Percentiles rank a stretch among this genome's conserved stretches.
phyloP scores from a whole-genome alignment of 2,113 vertebrate genomes.

The Xiphophorus couchianus region DNA sequence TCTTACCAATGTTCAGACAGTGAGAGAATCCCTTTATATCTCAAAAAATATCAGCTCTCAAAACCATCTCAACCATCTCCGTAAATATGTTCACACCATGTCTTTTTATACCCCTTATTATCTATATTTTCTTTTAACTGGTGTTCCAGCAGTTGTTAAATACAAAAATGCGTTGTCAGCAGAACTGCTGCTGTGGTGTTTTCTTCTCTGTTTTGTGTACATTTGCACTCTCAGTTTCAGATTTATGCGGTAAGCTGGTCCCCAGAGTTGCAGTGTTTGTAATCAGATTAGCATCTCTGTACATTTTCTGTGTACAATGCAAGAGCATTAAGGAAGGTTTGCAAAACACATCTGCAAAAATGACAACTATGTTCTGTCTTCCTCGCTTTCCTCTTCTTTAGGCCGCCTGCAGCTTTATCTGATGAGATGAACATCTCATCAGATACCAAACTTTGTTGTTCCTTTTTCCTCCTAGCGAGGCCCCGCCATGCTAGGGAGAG shows the following conservation, averaged over 20 bases:
- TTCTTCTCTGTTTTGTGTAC: not conserved
- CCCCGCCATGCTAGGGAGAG: constrained; percentile 66
- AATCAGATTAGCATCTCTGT: constrained; percentile 66
- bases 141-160: constrained; percentile 11
- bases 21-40: constrained; percentile 22
- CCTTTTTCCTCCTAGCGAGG: constrained; percentile 67
- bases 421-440: constrained; percentile 79
- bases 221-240: constrained; percentile 22
- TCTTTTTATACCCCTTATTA: constrained; percentile 18
- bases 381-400: constrained; percentile 36
- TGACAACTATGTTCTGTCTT: constrained; percentile 11
- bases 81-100: constrained; percentile 19
- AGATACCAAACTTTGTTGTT: constrained; percentile 75
- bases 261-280: constrained; percentile 55
- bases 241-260: constrained; percentile 39
- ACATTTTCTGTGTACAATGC: constrained; percentile 43
- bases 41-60: constrained; percentile 8
- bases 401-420: constrained; percentile 65
- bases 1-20: constrained; percentile 57
- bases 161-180: constrained; percentile 33
- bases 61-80: not conserved
- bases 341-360: constrained; percentile 48
- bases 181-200: constrained; percentile 5
- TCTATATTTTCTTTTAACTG: not conserved
- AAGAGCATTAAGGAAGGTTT: constrained; percentile 39